phyloP scores from a whole-genome alignment of 2,888 invertebrate genomes.

The Hesperia comma region DNA sequence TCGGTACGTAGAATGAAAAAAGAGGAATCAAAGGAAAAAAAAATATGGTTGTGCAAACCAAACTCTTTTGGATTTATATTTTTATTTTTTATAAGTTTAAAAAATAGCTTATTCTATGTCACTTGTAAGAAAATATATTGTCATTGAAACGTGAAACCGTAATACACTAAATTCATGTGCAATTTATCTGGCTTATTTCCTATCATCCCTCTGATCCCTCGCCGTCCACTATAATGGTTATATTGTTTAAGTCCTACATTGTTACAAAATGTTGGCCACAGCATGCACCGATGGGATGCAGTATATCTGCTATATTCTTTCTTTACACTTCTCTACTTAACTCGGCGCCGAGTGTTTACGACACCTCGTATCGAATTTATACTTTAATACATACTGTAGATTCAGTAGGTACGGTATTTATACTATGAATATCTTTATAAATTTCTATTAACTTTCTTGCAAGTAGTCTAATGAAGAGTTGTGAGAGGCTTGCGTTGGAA shows the following conservation, averaged over 20 bases:
- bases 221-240: no score
- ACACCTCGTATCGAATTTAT: slow-evolving; percentile 56
- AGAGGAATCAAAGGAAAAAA: no score
- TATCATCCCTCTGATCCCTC: no score
- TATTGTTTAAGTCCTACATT: background rate
- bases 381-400: slow-evolving; percentile 38
- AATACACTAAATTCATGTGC: no score
- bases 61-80: no score
- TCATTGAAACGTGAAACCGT: no score
- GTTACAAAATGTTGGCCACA: background rate
- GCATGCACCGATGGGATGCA: slow-evolving; percentile 42
- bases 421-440: slow-evolving; percentile 32
- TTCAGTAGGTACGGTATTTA: slow-evolving; percentile 5
- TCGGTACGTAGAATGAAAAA: no score
- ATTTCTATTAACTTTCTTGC: slow-evolving; percentile 11
- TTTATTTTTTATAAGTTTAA: no score
- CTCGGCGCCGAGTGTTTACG: slow-evolving; percentile 57
- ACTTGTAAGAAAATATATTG: no score
- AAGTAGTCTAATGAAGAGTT: background rate
- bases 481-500: background rate
- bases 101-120: no score
- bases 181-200: no score
- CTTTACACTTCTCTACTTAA: slow-evolving; percentile 61
- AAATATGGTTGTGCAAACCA: no score
- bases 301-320: slow-evolving; percentile 60